phyloP scores from a whole-genome alignment of 1,140 invertebrate species.

The Trialeurodes vaporariorum region DNA sequence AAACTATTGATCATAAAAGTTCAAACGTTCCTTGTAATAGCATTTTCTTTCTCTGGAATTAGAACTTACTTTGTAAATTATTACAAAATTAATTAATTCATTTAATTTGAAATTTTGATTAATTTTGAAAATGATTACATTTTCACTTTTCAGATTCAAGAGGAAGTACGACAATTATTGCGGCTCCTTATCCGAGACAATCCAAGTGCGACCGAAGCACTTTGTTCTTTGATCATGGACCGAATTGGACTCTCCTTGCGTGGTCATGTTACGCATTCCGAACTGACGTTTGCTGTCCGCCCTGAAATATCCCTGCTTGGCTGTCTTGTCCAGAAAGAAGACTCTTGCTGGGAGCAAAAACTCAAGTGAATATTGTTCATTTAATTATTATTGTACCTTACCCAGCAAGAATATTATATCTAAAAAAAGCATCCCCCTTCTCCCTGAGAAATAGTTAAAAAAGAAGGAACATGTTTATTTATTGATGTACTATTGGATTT shows the following conservation, averaged over 20 bases:
- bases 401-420: no score
- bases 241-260: conserved; percentile 64
- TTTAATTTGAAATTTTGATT: conserved; percentile 3
- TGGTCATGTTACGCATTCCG: conserved; percentile 50
- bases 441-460: no score
- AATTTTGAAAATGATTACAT: conserved; percentile 15
- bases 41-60: no score
- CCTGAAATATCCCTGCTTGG: conserved; percentile 83
- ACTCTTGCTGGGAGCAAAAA: conserved; percentile 90
- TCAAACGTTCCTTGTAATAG: no score
- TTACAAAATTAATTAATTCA: no score
- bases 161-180: conserved; percentile 74
- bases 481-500: no score
- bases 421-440: no score
- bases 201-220: conserved; percentile 68
- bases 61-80: no score
- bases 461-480: no score
- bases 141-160: conserved; percentile 67
- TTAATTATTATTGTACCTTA: no score
- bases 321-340: conserved; percentile 78
- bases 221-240: conserved; percentile 69
- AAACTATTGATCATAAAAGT: no score
- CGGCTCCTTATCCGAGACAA: conserved; percentile 87
- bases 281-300: conserved; percentile 61
- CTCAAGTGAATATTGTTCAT: conserved; percentile 46